Evolutionary conservation across 2,113 vertebrate genomes (phyloP).

Genomic region (Oceanodroma tethys): DNA sequence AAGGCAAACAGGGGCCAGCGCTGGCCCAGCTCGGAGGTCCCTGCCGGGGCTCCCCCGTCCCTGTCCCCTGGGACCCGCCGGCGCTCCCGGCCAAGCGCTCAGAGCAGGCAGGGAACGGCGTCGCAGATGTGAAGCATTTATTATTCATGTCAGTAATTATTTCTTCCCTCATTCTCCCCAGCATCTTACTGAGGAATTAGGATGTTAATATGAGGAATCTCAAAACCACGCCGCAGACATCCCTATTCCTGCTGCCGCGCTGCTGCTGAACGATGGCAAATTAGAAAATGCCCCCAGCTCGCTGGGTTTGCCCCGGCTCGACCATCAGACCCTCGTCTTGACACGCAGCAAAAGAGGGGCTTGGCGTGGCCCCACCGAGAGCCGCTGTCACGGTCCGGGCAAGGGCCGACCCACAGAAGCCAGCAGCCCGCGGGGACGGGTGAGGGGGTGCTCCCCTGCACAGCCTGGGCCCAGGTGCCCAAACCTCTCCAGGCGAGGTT

Average conservation of each 20-base stretch:
- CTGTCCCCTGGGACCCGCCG: accelerated
- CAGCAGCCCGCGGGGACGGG: not conserved
- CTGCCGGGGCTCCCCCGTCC: not conserved
- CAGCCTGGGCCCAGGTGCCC: not conserved
- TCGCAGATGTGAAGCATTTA: not conserved
- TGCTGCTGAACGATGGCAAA: not conserved
- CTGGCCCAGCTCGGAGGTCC: not conserved
- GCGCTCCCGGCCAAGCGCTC: not conserved
- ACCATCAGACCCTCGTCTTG: accelerated
- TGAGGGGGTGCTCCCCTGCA: not conserved
- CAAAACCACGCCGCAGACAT: not conserved
- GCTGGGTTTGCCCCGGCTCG: not conserved
- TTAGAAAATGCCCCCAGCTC: not conserved
- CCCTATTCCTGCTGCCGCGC: not conserved
- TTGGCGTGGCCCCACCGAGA: not conserved
- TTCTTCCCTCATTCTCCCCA: not conserved
- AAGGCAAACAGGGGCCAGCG: not conserved
- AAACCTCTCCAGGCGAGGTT: not conserved
- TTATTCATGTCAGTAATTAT: not conserved
- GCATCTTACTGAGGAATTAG: not conserved
- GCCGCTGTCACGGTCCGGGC: not conserved
- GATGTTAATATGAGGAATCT: not conserved
- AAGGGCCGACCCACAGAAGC: not conserved
- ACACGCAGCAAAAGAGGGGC: not conserved
- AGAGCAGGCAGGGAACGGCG: accelerated